phyloP scores from a whole-genome alignment of 2,113 vertebrate species.

The Microtus richardsoni region DNA sequence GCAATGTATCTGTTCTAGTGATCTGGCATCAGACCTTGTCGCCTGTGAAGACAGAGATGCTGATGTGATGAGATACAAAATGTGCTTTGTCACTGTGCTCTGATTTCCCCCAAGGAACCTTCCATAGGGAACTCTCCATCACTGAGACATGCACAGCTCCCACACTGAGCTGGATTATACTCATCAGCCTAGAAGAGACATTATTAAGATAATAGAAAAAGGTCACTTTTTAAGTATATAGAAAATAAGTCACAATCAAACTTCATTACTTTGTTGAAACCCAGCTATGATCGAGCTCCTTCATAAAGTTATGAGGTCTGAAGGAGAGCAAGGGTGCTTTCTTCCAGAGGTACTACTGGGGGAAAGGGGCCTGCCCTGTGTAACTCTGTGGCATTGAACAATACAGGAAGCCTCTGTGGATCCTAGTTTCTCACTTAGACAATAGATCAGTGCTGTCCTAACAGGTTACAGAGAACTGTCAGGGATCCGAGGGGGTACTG shows the following conservation, averaged over 20 bases:
- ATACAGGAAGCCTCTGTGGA: background rate
- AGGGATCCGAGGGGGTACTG: no score
- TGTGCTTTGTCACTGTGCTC: background rate
- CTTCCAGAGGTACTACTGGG: no score
- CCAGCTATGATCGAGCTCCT: background rate
- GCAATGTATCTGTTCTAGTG: background rate
- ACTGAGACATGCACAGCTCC: background rate
- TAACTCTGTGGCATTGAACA: background rate
- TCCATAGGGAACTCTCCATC: background rate
- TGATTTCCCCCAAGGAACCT: background rate
- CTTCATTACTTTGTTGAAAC: conserved; percentile 10
- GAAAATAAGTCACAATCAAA: background rate
- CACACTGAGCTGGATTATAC: background rate
- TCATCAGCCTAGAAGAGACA: background rate
- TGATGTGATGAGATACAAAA: background rate
- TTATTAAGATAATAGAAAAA: background rate
- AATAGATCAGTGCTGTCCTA: background rate
- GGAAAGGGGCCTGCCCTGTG: background rate
- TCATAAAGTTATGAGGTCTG: background rate
- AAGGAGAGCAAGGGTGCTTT: background rate
- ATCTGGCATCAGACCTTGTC: background rate
- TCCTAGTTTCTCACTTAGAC: background rate
- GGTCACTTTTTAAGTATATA: background rate
- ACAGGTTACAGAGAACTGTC: background rate
- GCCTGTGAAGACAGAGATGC: background rate